A percentile compares a stretch with the other conserved stretches of the same genome.
These are phyloP conservation scores for Eufriesea mexicana DNA, from an alignment of 1,140 invertebrate genomes.

Conservation along the genomic window DNA sequence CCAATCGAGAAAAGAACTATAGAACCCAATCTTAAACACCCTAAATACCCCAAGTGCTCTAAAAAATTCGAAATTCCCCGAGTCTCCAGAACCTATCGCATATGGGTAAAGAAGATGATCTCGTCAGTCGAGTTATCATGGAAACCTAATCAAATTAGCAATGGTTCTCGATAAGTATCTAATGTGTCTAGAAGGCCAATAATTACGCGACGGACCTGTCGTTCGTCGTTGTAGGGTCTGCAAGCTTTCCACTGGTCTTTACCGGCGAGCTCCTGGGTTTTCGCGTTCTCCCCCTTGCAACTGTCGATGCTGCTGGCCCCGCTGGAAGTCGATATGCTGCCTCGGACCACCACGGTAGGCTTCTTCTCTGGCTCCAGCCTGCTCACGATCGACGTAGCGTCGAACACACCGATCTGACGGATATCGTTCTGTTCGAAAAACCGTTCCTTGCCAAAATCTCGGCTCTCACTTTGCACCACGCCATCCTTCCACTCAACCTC, in stretches of 20 bases:
- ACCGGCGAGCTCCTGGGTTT: not conserved
- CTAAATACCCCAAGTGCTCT: too few species aligned
- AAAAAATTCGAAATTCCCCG: too few species aligned
- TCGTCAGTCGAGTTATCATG: not conserved
- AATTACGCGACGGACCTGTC: constrained; percentile 53
- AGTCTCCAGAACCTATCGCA: too few species aligned
- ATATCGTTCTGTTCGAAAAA: constrained; percentile 78
- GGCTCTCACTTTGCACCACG: constrained; percentile 28
- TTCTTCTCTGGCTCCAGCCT: constrained; percentile 47
- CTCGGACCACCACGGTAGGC: constrained; percentile 11
- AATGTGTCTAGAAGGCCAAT: not conserved
- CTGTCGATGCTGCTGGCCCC: constrained; percentile 68
- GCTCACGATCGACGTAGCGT: constrained; percentile 62
- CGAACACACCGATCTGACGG: constrained; percentile 62
- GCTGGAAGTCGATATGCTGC: constrained; percentile 41
- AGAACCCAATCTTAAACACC: too few species aligned
- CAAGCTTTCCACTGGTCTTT: constrained; percentile 32
- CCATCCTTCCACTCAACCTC: constrained; percentile 79
- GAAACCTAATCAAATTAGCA: not conserved
- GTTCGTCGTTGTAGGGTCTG: constrained; percentile 35
- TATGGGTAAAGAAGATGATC: too few species aligned
- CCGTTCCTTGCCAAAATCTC: constrained; percentile 81
- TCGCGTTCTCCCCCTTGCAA: constrained; percentile 52
- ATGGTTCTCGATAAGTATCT: not conserved
- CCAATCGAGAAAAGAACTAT: too few species aligned